Evolutionary conservation across 2,797 vertebrate species (phyloP), one percentile per base, ranked within the genome.

Genomic region (Sebastes iracundus): DNA sequence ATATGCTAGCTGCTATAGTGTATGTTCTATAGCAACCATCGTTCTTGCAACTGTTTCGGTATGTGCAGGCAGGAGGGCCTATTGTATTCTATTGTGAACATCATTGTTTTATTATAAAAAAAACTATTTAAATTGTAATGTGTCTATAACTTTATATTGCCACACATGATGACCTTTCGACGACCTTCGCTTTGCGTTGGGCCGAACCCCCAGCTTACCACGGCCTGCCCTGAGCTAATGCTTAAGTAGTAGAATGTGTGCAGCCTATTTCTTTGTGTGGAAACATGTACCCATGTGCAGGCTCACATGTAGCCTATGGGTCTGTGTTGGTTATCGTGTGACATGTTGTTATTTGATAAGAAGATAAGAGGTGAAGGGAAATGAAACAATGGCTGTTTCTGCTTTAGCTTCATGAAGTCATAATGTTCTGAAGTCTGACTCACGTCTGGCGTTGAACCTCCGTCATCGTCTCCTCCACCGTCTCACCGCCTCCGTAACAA

Each of bases 371-470:
- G 30, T 22, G 25, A 78, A 58, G 42, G 79, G 79, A 87, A 87
- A 75, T 64, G 75, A 81, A 82, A 90, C 87, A 87, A 89, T 82
- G 75, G 79, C 28, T 79, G 74, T 70, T 84, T 79, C 67, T 78
- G 70, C 64, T 78, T 52, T 20, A 6, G 49, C 59, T 25, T 72
- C 46, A 76, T 68, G 63, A 53, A 77, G 73, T 85, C 82, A 78
- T 64, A 60, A 72, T 33, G 78, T 62, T 72, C 28, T 61, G 11
- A 71, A 16, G 58, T 55, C 69, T 85, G 80, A 90, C 72, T 83
- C 63, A 77, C 53, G 66, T 68, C 77, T 64, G 72, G 25, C 2
- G 18, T 42, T 35, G 53, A 66, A 56, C 28, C 52, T 82, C 82
- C 55, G 52, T 82, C 83, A 75, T 63, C 73, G 9, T 38, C 25